Percentiles rank a stretch among this genome's conserved stretches.
Evolutionary conservation across 2,888 invertebrate species (phyloP).

Genomic region (Euplagia quadripunctaria): DNA sequence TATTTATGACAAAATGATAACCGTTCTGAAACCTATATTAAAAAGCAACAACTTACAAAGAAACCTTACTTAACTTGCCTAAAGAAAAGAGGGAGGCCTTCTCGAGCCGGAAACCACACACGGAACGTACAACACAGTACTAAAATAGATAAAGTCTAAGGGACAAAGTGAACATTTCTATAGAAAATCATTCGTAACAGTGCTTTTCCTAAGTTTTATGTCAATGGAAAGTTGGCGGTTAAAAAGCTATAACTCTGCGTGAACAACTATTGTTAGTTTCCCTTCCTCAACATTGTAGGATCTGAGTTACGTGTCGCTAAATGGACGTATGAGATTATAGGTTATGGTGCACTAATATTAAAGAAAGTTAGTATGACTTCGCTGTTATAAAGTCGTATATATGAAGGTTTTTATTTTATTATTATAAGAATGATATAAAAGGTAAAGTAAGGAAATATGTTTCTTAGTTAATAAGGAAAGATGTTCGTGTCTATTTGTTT

Average conservation of each 20-base stretch:
- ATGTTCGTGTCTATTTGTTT: too few relatives aligned
- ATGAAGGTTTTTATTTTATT: too few relatives aligned
- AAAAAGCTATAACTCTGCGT: constrained; percentile 34
- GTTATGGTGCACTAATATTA: constrained; percentile 4
- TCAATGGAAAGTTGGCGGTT: constrained; percentile 52
- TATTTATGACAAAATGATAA: too few relatives aligned
- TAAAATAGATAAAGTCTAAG: constrained; percentile 32
- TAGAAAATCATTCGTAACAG: constrained; percentile 30
- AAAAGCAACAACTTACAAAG: too few relatives aligned
- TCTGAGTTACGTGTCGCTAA: constrained; percentile 18
- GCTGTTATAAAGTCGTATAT: background rate
- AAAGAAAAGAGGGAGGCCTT: constrained; percentile 1
- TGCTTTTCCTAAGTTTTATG: constrained; percentile 55
- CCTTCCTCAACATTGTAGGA: constrained; percentile 25
- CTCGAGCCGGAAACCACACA: constrained; percentile 25
- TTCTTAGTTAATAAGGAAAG: too few relatives aligned
- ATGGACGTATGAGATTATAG: constrained; percentile 22
- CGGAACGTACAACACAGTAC: constrained; percentile 6
- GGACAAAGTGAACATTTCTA: constrained; percentile 30
- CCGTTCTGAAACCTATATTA: too few relatives aligned
- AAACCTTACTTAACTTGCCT: too few relatives aligned
- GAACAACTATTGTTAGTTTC: constrained; percentile 42
- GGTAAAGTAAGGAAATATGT: too few relatives aligned
- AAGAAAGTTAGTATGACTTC: constrained; percentile 12
- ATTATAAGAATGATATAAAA: too few relatives aligned